Conservation (phyloP, 2,113 vertebrate species). For the Corythaeola cristata region DNA sequence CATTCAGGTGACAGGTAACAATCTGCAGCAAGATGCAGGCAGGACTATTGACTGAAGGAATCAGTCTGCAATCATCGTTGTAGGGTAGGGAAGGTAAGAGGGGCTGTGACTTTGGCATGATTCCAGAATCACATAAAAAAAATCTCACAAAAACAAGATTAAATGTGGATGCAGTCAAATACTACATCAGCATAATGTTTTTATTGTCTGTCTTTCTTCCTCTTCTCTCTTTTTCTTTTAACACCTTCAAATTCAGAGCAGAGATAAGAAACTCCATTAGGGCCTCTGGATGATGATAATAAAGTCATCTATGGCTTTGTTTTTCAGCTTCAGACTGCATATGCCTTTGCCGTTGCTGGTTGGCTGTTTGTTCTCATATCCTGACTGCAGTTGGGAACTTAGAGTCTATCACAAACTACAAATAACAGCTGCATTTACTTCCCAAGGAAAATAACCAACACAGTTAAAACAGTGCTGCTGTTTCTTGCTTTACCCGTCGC, state of each 20-base stretch:
- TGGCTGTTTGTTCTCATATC: neutral
- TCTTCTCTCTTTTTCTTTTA: neutral
- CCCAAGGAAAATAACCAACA: neutral
- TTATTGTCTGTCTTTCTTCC: neutral
- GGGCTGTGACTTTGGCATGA: neutral
- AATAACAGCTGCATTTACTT: constrained; percentile 1
- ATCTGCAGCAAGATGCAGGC: neutral
- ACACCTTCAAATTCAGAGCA: neutral
- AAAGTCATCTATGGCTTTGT: neutral
- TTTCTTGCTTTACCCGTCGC: neutral
- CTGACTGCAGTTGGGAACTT: neutral
- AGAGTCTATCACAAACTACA: neutral
- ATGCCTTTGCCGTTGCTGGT: neutral
- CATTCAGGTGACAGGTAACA: constrained; percentile 5
- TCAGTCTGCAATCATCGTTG: neutral
- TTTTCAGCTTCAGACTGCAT: neutral
- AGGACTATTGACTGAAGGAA: neutral
- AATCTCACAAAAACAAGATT: rapidly evolving
- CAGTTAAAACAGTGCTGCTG: neutral
- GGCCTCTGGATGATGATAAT: neutral
- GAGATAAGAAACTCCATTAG: neutral
- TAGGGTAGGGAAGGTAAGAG: neutral
- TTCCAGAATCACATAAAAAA: neutral
- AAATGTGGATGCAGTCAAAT: neutral
- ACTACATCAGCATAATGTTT: neutral